phyloP scores from a whole-genome alignment of 1,140 invertebrate species.

The Platyscapa corneri region DNA sequence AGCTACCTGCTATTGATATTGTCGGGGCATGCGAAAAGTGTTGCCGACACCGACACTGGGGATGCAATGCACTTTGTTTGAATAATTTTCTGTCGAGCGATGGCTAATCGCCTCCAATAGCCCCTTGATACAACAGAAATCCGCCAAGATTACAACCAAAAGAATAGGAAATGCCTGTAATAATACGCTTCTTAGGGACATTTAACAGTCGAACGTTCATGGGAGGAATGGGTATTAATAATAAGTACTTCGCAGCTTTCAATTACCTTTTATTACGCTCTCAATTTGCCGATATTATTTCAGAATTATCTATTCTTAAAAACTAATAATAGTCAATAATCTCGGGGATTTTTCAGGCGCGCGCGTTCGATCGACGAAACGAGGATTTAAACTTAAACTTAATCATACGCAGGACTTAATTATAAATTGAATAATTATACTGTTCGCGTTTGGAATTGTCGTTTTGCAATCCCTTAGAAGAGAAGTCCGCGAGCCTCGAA shows the following conservation, averaged over 20 bases:
- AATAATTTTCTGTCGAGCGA: not conserved
- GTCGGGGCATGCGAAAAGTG: too few species aligned
- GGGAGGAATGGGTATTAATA: not conserved
- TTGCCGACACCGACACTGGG: too few species aligned
- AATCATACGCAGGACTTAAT: too few species aligned
- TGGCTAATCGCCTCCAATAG: not conserved
- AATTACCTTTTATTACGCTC: conserved; percentile 1
- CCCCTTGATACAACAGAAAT: not conserved
- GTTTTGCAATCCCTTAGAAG: too few species aligned
- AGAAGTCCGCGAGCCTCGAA: too few species aligned
- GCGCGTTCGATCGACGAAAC: not conserved
- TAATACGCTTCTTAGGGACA: not conserved
- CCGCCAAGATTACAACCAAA: not conserved
- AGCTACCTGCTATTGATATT: too few species aligned
- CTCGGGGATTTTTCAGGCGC: not conserved
- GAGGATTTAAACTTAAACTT: not conserved
- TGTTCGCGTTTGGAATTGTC: too few species aligned
- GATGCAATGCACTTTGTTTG: not conserved
- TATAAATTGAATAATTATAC: too few species aligned
- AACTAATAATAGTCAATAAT: not conserved
- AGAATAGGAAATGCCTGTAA: not conserved
- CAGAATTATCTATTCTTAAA: not conserved
- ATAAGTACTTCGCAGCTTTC: not conserved
- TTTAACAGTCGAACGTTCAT: not conserved
- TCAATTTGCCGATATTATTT: not conserved